Conservation (phyloP, 2,888 invertebrate species). For the Apodemia zela region DNA sequence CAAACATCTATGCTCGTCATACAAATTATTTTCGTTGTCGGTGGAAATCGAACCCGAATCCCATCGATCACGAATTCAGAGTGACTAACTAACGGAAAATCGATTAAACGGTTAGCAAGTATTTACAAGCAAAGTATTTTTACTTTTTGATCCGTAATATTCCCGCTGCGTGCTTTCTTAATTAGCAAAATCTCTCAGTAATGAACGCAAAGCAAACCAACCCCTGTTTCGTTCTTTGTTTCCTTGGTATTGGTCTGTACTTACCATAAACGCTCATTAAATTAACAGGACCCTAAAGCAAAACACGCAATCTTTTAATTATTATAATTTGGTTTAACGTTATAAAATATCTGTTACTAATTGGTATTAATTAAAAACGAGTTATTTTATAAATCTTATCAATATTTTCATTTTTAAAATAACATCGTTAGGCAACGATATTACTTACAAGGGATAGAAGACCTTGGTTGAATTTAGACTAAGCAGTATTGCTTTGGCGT, state of each 20-base stretch:
- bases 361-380: conserved; percentile 4
- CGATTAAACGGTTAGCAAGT: too few relatives aligned
- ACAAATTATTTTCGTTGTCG: too few relatives aligned
- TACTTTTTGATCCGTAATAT: too few relatives aligned
- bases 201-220: conserved; percentile 63
- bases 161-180: conserved; percentile 44
- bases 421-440: too few relatives aligned
- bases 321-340: not conserved
- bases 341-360: conserved; percentile 1
- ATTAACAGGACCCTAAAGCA: not conserved
- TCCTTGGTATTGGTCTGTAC: too few relatives aligned
- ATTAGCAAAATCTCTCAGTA: conserved; percentile 73
- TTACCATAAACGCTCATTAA: too few relatives aligned
- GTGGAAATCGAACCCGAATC: too few relatives aligned
- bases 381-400: not conserved
- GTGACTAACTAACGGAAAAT: too few relatives aligned
- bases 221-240: too few relatives aligned
- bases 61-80: too few relatives aligned
- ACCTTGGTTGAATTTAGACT: conserved; percentile 51
- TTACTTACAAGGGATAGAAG: conserved; percentile 1
- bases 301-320: conserved; percentile 5
- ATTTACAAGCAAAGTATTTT: too few relatives aligned
- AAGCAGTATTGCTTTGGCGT: conserved; percentile 71
- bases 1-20: too few relatives aligned
- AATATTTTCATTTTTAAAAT: not conserved